phyloP scores from a whole-genome alignment of 2,797 vertebrate genomes.

The Peromyscus attwateri region DNA sequence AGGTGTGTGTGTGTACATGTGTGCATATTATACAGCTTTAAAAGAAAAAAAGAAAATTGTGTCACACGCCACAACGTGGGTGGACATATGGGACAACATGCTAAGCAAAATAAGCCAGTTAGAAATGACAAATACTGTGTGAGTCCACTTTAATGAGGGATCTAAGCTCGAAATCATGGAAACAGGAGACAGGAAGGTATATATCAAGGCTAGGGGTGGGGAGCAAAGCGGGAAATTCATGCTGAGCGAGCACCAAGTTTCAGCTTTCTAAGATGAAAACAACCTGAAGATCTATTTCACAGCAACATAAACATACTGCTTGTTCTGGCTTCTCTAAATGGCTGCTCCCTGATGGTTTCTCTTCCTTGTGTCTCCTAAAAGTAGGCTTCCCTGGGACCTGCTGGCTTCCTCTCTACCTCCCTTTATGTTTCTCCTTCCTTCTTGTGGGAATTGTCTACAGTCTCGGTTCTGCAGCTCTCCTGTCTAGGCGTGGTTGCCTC shows the following conservation, averaged over 20 bases:
- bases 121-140: background rate
- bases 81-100: background rate
- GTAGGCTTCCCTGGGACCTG: background rate
- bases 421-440: background rate
- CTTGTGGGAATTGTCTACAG: background rate
- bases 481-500: background rate
- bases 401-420: background rate
- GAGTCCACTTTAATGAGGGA: background rate
- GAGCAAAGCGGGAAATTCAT: background rate
- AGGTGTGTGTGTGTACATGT: background rate
- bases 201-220: background rate
- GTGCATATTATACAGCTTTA: background rate
- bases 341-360: background rate
- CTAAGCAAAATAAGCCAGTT: slow-evolving; percentile 19
- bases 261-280: background rate
- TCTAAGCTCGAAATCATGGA: slow-evolving; percentile 1
- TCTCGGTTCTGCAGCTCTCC: background rate
- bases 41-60: background rate
- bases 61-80: background rate
- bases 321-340: background rate
- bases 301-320: background rate
- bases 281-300: background rate
- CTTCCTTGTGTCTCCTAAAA: background rate
- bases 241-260: background rate
- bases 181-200: background rate